Conservation (phyloP, 2,888 invertebrate species). For the Metalampra italica region DNA sequence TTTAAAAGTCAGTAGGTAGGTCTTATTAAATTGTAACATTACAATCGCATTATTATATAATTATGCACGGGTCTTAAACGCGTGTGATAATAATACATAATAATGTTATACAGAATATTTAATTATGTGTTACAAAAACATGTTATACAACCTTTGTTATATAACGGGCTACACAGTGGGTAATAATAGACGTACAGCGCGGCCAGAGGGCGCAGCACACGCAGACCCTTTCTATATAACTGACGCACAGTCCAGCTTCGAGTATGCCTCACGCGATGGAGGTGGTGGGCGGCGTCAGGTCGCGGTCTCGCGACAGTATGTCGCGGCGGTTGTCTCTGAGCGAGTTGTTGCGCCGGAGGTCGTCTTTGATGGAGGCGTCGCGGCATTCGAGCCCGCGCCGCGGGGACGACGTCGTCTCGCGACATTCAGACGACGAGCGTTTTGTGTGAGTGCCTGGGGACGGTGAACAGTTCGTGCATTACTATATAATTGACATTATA, state of each 20-base stretch:
- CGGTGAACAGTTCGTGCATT: no score
- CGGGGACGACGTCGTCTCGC: constrained; percentile 57
- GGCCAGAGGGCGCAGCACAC: background rate
- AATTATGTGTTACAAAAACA: no score
- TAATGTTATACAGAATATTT: no score
- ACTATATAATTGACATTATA: background rate
- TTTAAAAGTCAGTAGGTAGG: no score
- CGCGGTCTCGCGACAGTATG: background rate
- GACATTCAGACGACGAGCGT: constrained; percentile 71
- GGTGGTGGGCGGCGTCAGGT: background rate
- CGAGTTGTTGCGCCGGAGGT: constrained; percentile 63
- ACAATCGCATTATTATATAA: no score
- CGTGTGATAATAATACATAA: background rate
- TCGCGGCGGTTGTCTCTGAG: constrained; percentile 55
- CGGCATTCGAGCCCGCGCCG: constrained; percentile 59
- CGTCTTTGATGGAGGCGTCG: constrained; percentile 55
- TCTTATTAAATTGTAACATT: no score
- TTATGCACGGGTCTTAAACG: no score
- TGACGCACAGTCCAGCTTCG: background rate
- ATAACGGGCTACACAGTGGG: background rate
- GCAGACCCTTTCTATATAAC: background rate
- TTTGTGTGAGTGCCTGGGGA: constrained; percentile 67
- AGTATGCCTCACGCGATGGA: background rate
- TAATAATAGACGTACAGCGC: background rate
- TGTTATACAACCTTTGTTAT: background rate